Base-by-base conservation (phyloP, 2,797 vertebrate species). In the Clarias fuscus region DNA sequence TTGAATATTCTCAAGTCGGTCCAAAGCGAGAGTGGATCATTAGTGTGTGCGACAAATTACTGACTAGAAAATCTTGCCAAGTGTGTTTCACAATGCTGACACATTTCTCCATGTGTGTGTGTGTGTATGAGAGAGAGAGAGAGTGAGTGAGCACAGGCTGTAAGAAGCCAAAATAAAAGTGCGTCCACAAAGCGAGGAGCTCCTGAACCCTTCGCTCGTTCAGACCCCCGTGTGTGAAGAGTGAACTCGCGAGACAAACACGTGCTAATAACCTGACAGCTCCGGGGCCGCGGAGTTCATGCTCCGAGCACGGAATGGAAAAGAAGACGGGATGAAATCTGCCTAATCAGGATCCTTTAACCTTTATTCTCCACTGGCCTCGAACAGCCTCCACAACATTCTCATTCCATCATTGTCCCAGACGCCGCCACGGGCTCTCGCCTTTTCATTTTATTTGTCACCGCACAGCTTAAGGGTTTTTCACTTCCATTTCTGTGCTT, bases 1-100 rank as follows among this genome's bases (percentile, higher is more conserved):
- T 89, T 86, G 85, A 88, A 89, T 87, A 86, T 84, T 87, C 85
- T 87, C 82, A 65, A 88, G 86, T 88, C 88, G 56, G 84, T 76
- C 78, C 85, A 84, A 84, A 83, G 76, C 58, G 68, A 81, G 72
- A 85, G 71, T 77, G 71, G 84, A 82, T 85, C 78, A 76, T 72
- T 65, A 77, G 83, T 71, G 83, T 64, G 84, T 83, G 81, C 33
- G 71, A 58, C 81, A 88, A 86, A 81, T 88, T 71, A 86, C 78
- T 40, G 62, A 71, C 48, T 87, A 53, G 64, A 77, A 68, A 86
- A 84, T 72, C 85, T 83, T 53, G 76, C 75, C 88, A 86, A 85
- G 70, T 87, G 81, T 80, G 82, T 81, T 84, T 72, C 75, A 80
- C 75, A 79, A 61, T 48, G 72, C 58, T 86, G 85, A 88, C 84